Evolutionary conservation across 2,888 invertebrate species (phyloP).

Genomic region (Pollenia amentaria): DNA sequence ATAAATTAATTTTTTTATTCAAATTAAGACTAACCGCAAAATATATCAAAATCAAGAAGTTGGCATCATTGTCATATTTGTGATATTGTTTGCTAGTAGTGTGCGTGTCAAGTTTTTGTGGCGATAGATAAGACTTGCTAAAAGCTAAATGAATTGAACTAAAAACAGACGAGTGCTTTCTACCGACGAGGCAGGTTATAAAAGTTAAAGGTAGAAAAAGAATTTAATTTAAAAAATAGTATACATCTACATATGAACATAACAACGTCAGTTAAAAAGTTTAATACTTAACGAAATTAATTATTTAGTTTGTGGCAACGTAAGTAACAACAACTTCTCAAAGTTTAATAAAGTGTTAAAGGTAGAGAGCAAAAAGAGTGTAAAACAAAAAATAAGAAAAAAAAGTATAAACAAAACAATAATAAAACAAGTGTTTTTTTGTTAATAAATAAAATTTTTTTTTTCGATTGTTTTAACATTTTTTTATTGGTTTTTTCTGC

Average conservation of each 20-base stretch:
- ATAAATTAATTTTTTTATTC: too few species aligned
- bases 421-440: slow-evolving; percentile 67
- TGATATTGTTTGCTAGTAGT: slow-evolving; percentile 10
- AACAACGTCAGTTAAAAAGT: slow-evolving; percentile 68
- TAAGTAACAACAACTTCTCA: slow-evolving; percentile 63
- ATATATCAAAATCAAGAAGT: background rate
- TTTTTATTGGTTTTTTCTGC: slow-evolving; percentile 16
- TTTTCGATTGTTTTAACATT: slow-evolving; percentile 26
- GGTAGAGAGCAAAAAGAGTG: background rate
- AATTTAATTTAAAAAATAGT: slow-evolving; percentile 4
- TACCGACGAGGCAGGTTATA: slow-evolving; percentile 81
- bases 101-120: slow-evolving; percentile 38
- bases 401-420: slow-evolving; percentile 12
- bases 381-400: background rate
- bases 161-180: slow-evolving; percentile 80
- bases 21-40: too few species aligned
- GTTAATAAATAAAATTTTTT: slow-evolving; percentile 54
- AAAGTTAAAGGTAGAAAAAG: slow-evolving; percentile 64
- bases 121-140: slow-evolving; percentile 65
- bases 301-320: slow-evolving; percentile 66
- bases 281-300: slow-evolving; percentile 61
- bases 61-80: background rate
- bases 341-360: slow-evolving; percentile 41
- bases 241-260: background rate
- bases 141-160: slow-evolving; percentile 66